Base-by-base conservation (phyloP, 2,797 vertebrate genomes). In the Lophius americanus region DNA sequence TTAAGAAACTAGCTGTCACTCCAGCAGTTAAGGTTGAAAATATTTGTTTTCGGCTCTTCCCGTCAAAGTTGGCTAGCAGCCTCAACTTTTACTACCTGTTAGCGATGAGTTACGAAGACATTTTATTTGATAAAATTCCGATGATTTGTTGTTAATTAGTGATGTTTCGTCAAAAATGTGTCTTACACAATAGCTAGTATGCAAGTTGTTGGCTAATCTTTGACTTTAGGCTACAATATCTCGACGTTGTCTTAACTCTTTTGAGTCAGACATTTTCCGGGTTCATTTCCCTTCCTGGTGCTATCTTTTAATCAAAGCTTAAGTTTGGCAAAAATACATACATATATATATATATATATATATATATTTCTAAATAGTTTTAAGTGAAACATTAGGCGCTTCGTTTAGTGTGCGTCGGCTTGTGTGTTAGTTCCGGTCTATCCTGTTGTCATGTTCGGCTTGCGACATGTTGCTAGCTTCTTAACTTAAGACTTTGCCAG, bases 211-310 rank as follows among this genome's bases (percentile, higher is more conserved):
- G 7, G 64, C 14, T 79, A 70, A 81, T 71, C 14, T 66, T 68
- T 68, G 52, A 52, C 7, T 49, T 32, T 41, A 55, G 2, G 41
- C 14, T 57, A 6, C 35, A 4, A 58, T 50, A 48, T 49, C 42
- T 51, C 4, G 10, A 7, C 68, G 60, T 76, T 78, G 79, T 74
- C 35, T 47, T 61, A 35, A 9, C n/a, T 44, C 41, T 46, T 41
- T 59, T 72, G 78, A 82, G 65, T 78, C 75, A 77, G 43, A 70
- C 50, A 23, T 64, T 43, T 51, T 47, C 41, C 37, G 42, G 13
- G 43, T 1, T 58, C 39, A 46, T 35, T 5, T 0, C 41, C 9
- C 41, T 42, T 9, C 3, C 41, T 42, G 41, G 3, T 9, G 3
- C n/a, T 50, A 9, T 12, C 11, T 14, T 32, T 8, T 7, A 37